Evolutionary conservation across 2,888 invertebrate species (phyloP).

Genomic region (Hirudinaria manillensis): DNA sequence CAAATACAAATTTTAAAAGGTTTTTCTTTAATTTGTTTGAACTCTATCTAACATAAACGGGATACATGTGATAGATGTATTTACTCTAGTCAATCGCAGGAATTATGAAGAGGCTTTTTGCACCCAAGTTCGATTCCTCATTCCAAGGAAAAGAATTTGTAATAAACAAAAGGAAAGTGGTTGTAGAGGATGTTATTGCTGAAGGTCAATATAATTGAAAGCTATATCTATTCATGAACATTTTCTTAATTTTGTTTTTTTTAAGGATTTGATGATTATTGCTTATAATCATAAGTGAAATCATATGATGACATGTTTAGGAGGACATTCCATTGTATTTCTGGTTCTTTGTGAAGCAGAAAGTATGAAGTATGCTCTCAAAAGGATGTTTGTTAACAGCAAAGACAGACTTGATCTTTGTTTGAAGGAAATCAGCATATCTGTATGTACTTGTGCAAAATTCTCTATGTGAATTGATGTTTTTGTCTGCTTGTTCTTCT

Average conservation of each 20-base stretch:
- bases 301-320: conserved; percentile 56
- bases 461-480: not conserved
- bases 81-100: not conserved
- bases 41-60: no score
- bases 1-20: no score
- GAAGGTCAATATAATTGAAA: conserved; percentile 64
- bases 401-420: conserved; percentile 79
- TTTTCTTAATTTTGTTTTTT: not conserved
- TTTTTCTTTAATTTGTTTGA: no score
- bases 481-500: not conserved
- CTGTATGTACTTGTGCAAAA: conserved; percentile 65
- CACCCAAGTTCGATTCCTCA: conserved; percentile 64
- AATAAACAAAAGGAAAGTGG: conserved; percentile 69
- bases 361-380: conserved; percentile 71
- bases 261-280: not conserved
- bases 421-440: conserved; percentile 82
- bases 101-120: conserved; percentile 55
- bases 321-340: conserved; percentile 87
- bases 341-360: conserved; percentile 67
- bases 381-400: conserved; percentile 86
- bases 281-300: not conserved
- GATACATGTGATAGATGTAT: no score
- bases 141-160: conserved; percentile 57
- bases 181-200: conserved; percentile 77
- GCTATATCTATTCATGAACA: not conserved